Conservation (phyloP, 2,113 vertebrate genomes). For the Dasyornis broadbenti region DNA sequence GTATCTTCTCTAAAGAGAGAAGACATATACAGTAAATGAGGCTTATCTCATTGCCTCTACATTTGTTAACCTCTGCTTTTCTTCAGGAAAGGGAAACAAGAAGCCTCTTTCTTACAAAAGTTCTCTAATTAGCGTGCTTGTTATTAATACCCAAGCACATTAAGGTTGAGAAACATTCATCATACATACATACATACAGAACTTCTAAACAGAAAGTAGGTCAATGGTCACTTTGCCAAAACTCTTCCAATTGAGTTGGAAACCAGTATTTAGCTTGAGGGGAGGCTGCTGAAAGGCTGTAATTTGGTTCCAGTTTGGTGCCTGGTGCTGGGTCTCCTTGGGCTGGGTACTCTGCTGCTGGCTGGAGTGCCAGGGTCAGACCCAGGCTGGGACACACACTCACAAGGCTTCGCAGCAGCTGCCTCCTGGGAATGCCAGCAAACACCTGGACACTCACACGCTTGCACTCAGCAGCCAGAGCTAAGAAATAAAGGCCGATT, state of each 20-base stretch:
- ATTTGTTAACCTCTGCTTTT: neutral
- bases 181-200: neutral
- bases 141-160: neutral
- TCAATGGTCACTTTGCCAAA: neutral
- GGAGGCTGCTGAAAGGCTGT: accelerated
- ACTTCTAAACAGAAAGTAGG: neutral
- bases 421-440: neutral
- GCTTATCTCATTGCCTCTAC: neutral
- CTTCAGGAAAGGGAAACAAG: neutral
- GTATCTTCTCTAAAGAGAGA: neutral
- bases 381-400: accelerated
- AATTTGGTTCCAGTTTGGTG: neutral
- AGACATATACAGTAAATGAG: neutral
- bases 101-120: neutral
- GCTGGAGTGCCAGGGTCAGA: accelerated
- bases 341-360: accelerated
- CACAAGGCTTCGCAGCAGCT: accelerated
- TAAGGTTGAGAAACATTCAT: neutral
- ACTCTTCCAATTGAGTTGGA: neutral
- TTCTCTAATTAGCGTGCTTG: neutral
- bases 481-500: neutral
- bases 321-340: neutral
- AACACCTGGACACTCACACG: neutral
- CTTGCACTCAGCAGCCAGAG: neutral
- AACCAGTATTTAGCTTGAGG: neutral